Conservation (phyloP, 2,113 vertebrate genomes). For the Hypomesus transpacificus region DNA sequence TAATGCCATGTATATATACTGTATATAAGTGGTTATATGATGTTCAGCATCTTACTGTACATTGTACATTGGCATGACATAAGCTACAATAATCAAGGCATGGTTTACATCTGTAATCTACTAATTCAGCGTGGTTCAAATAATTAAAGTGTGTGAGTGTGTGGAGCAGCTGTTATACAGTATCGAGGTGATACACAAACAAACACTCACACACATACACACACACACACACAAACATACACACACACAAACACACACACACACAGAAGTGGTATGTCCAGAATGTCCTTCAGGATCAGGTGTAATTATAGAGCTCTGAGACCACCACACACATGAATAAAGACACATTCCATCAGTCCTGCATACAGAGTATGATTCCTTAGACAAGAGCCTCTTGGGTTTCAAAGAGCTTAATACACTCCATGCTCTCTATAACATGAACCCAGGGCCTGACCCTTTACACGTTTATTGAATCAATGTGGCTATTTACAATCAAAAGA, state of each 20-base stretch:
- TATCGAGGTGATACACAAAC: background rate
- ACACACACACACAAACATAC: background rate
- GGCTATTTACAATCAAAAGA: no score
- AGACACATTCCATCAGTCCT: background rate
- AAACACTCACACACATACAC: background rate
- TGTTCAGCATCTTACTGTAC: no score
- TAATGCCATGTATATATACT: no score
- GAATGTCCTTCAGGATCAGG: conserved; percentile 5
- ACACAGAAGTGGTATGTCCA: background rate
- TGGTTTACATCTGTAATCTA: no score
- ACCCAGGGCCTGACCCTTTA: no score
- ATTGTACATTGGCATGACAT: no score
- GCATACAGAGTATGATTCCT: background rate
- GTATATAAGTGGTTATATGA: no score
- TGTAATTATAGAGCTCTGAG: background rate
- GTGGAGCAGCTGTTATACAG: background rate
- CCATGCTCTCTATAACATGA: no score
- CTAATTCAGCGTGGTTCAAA: conserved; percentile 61
- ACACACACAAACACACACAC: background rate
- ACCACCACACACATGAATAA: background rate
- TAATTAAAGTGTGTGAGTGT: background rate
- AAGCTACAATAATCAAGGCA: no score
- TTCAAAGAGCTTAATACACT: no score
- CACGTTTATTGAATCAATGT: no score
- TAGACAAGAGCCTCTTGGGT: no score